phyloP scores from a whole-genome alignment of 2,888 invertebrate genomes.

The Leucophora obtusa region DNA sequence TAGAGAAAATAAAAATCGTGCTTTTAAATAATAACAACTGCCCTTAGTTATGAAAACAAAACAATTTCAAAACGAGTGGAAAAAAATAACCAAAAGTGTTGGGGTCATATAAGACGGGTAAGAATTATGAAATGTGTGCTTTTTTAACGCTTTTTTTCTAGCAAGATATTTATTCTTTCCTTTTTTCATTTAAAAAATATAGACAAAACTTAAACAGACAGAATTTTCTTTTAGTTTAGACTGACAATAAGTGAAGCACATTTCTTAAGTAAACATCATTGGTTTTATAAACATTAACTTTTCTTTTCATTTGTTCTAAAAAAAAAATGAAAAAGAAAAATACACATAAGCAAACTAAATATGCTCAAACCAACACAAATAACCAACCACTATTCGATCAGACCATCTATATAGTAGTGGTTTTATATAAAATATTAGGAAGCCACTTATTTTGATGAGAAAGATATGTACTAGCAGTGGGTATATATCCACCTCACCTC shows the following conservation, averaged over 20 bases:
- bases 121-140: conserved; percentile 34
- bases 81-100: conserved; percentile 1
- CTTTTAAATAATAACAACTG: conserved; percentile 26
- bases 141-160: conserved; percentile 8
- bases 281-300: conserved; percentile 61
- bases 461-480: no score
- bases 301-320: conserved; percentile 40
- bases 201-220: conserved; percentile 4
- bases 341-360: conserved; percentile 4
- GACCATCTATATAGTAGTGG: not conserved
- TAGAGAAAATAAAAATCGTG: conserved; percentile 18
- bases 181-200: not conserved
- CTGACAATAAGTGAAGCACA: conserved; percentile 47
- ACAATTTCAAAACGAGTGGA: not conserved
- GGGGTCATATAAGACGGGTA: conserved; percentile 1
- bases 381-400: not conserved
- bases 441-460: no score
- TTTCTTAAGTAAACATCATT: conserved; percentile 66
- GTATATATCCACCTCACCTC: no score
- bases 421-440: not conserved
- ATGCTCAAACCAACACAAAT: not conserved
- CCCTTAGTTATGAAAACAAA: conserved; percentile 40
- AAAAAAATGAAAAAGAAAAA: not conserved
- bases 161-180: conserved; percentile 7
- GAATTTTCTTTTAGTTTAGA: conserved; percentile 2